These are phyloP conservation scores for Petrolisthes cinctipes DNA, from an alignment of 2,888 invertebrate genomes.

Conservation along the genomic window DNA sequence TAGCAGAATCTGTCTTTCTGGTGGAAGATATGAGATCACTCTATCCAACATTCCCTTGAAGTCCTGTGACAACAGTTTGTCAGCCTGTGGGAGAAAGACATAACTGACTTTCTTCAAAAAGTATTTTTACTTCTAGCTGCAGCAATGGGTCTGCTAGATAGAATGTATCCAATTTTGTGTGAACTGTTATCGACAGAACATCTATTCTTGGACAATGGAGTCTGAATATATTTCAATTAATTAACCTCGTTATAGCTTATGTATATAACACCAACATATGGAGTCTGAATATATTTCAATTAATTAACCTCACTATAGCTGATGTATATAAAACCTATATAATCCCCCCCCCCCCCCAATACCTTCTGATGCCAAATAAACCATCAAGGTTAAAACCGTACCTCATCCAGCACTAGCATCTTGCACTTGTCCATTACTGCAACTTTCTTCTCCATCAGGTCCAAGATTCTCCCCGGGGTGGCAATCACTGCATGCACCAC, in stretches of 20 bases:
- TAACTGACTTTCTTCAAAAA: not conserved
- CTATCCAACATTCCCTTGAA: conserved; percentile 99
- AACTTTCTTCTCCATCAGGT: conserved; percentile 97
- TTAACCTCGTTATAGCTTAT: not conserved
- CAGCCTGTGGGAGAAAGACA: conserved; percentile 76
- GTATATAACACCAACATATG: not conserved
- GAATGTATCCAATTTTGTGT: no score
- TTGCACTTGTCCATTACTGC: conserved; percentile 96
- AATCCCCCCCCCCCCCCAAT: not conserved
- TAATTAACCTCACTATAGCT: not conserved
- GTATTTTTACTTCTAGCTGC: no score
- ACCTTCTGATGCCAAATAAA: not conserved
- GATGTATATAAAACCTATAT: not conserved
- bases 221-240: not conserved
- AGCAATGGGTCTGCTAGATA: no score
- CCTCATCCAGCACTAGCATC: conserved; percentile 96
- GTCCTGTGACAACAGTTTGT: conserved; percentile 98
- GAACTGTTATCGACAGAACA: no score
- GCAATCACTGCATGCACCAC: conserved; percentile 98
- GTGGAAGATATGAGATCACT: conserved; percentile 92
- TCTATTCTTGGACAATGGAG: no score
- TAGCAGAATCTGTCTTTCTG: conserved; percentile 95
- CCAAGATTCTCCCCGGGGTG: conserved; percentile 98
- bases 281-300: not conserved
- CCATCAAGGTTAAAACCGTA: conserved; percentile 3